A percentile compares a stretch with the other conserved stretches of the same genome.
These are phyloP conservation scores for Pristionchus entomophagus DNA, from an alignment of 2,888 invertebrate genomes.

Conservation along the genomic window DNA sequence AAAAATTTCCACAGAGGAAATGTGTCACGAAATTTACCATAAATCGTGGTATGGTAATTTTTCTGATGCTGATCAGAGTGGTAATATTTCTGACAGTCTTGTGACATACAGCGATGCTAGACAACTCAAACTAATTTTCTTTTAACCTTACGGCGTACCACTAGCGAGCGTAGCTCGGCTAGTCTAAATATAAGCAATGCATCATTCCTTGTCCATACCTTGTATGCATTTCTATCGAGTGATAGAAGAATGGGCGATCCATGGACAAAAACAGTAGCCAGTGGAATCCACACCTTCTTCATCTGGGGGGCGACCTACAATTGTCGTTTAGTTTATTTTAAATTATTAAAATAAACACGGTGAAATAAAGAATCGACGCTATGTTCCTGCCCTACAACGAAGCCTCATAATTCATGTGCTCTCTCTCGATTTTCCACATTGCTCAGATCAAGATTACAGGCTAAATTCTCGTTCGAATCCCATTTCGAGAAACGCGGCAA, in stretches of 20 bases:
- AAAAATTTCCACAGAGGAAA: too few relatives aligned
- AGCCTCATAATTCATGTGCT: background rate
- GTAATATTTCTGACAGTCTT: too few relatives aligned
- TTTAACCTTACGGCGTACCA: too few relatives aligned
- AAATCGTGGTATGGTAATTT: too few relatives aligned
- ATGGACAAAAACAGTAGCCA: conserved; percentile 72
- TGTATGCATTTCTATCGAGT: conserved; percentile 64
- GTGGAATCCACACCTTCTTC: conserved; percentile 72
- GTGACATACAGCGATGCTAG: too few relatives aligned
- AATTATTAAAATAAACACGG: background rate
- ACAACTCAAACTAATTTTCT: too few relatives aligned
- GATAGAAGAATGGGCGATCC: conserved; percentile 70
- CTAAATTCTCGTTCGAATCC: conserved; percentile 15
- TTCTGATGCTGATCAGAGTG: too few relatives aligned
- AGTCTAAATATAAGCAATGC: too few relatives aligned
- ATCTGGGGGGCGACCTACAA: conserved; percentile 64
- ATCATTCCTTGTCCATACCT: background rate
- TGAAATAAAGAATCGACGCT: background rate
- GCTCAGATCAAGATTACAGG: conserved; percentile 26
- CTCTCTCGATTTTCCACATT: background rate
- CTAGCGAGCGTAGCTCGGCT: too few relatives aligned
- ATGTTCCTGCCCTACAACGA: background rate
- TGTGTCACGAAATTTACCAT: too few relatives aligned
- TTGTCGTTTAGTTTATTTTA: background rate
- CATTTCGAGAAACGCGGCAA: conserved; percentile 15